phyloP scores from a whole-genome alignment of 2,797 vertebrate species.

The Emydoidea blandingii region DNA sequence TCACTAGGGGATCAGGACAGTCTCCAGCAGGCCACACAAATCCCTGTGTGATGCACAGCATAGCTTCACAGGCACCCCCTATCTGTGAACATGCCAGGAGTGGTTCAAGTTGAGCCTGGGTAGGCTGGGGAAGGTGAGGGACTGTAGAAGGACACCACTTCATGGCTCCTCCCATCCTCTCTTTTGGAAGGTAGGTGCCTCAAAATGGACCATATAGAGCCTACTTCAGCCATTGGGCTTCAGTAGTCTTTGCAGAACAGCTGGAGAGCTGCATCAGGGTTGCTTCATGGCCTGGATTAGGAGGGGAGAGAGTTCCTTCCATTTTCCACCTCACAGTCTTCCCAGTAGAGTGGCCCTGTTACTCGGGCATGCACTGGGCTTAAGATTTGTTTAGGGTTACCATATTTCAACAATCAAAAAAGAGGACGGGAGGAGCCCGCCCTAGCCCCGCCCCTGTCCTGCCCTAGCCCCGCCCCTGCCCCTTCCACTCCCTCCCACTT shows the following conservation, averaged over 20 bases:
- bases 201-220: not conserved
- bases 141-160: not conserved
- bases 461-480: too few species aligned
- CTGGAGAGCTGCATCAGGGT: not conserved
- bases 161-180: not conserved
- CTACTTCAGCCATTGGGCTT: not conserved
- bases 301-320: not conserved
- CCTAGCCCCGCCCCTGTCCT: too few species aligned
- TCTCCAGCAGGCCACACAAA: not conserved
- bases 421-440: too few species aligned
- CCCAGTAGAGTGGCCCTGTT: not conserved
- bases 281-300: fast-evolving
- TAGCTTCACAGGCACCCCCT: not conserved
- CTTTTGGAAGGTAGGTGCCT: not conserved
- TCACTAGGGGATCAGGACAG: not conserved
- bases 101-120: not conserved
- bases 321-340: not conserved
- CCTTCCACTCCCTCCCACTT: too few species aligned
- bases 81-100: too few species aligned
- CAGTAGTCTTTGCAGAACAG: not conserved
- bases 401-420: too few species aligned
- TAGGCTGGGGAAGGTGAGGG: not conserved
- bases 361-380: fast-evolving
- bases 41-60: not conserved
- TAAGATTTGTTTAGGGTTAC: fast-evolving